Base-by-base conservation (phyloP, 2,888 invertebrate genomes). In the Tuta absoluta region DNA sequence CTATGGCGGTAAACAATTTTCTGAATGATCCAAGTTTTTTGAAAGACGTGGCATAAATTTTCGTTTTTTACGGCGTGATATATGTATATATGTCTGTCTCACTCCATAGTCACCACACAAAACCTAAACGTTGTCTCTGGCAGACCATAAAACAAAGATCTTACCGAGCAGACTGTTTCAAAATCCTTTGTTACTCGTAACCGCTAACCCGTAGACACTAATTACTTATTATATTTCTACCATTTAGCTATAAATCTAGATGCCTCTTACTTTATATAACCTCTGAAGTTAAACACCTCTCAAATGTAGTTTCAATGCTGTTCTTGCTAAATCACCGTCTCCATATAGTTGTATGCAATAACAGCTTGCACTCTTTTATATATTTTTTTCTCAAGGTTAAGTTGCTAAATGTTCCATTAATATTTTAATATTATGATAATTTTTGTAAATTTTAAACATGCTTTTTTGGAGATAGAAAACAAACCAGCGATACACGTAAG, bases 221-320 rank as follows among this genome's bases (percentile, higher is more conserved):
- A 53, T 12, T 23, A 23, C 51, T 53, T 23, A 53, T 53, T 53
- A 53, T 23, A 53, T 53, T 53, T 53, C 23, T 8, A 23, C 23
- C 51, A 8, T 49, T 53, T 53, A 53, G 51, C 51, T 53, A 53
- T 53, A 53, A 65, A 51, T 33, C 17, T 17, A 56, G 56, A 33
- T 17, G 41, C 63, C 63, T 63, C 53, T 63, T 63, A 63, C 63
- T 63, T 63, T 56, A 37, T 23, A 56, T 63, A 63, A 63, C 41
- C 11, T 41, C 56, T 63, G 56, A 56, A 51, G 37, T 28, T 33
- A 49, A 38, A 53, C 62, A 51, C 63, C 63, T 63, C 24, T 63
- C 63, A 62, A 53, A 14, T 21, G 33, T 37, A 62, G 23, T 23
- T 17, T 23, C 33, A 45, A 45, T 61, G 45, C 49, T 23, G 21